A percentile compares a stretch with the other conserved stretches of the same genome.
Evolutionary conservation across 2,888 invertebrate species (phyloP).

Genomic region (Bhutanitis thaidina): DNA sequence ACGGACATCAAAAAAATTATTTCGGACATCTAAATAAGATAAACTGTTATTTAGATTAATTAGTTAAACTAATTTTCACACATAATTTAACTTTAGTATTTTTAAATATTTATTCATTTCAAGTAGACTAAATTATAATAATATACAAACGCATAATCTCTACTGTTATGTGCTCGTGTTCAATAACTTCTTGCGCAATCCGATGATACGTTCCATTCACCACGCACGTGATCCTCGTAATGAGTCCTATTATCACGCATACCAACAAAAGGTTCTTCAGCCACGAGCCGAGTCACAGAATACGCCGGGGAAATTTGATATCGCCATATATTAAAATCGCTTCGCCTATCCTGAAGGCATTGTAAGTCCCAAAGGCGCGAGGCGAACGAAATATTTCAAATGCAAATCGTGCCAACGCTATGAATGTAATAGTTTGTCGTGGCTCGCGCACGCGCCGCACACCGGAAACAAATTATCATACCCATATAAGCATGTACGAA

Average conservation of each 20-base stretch:
- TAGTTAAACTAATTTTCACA: too few relatives aligned
- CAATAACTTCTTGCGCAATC: slow-evolving; percentile 30
- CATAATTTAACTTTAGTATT: too few relatives aligned
- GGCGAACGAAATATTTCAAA: slow-evolving; percentile 75
- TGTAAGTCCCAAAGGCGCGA: slow-evolving; percentile 66
- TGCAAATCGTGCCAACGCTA: slow-evolving; percentile 78
- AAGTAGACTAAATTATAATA: too few relatives aligned
- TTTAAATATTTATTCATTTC: too few relatives aligned
- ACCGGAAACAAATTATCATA: slow-evolving; percentile 80
- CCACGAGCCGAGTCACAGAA: slow-evolving; percentile 70
- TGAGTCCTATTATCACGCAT: slow-evolving; percentile 57
- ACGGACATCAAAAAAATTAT: too few relatives aligned
- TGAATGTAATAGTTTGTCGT: slow-evolving; percentile 78
- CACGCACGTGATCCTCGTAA: slow-evolving; percentile 70
- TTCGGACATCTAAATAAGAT: too few relatives aligned
- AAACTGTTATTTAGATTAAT: too few relatives aligned
- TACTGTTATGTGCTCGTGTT: not conserved
- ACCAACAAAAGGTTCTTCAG: slow-evolving; percentile 48
- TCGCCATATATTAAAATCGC: slow-evolving; percentile 62
- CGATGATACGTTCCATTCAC: slow-evolving; percentile 48
- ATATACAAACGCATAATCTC: not conserved
- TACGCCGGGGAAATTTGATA: slow-evolving; percentile 76
- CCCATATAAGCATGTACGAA: slow-evolving; percentile 73
- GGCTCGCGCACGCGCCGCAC: slow-evolving; percentile 73
- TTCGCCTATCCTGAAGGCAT: slow-evolving; percentile 57